phyloP scores from a whole-genome alignment of 2,888 invertebrate species.

The Caenorhabditis imperialis region DNA sequence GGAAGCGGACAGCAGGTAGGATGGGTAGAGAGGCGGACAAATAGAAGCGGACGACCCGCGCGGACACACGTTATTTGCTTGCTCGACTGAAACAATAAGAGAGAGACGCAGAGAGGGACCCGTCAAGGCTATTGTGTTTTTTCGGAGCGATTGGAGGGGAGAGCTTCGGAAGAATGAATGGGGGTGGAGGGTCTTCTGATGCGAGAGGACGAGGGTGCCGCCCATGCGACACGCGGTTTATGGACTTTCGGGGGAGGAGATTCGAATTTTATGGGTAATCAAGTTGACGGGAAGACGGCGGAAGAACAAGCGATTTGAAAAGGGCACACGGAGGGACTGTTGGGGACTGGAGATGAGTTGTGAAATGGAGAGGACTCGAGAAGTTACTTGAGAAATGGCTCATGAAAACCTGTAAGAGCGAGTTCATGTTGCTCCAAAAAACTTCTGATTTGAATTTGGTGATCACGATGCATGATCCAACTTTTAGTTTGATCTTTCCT shows the following conservation, averaged over 20 bases:
- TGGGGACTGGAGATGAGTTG: background rate
- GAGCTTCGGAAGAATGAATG: background rate
- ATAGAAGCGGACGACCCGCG: conserved; percentile 21
- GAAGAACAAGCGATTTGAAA: conserved; percentile 4
- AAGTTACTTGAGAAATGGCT: too few species aligned
- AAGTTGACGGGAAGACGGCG: conserved; percentile 12
- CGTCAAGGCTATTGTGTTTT: conserved; percentile 42
- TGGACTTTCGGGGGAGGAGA: conserved; percentile 44
- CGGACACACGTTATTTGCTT: conserved; percentile 34
- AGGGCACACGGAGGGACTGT: conserved; percentile 16
- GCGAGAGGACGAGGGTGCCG: too few species aligned
- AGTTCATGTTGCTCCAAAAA: too few species aligned
- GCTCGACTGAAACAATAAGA: conserved; percentile 52
- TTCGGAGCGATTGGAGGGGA: conserved; percentile 1
- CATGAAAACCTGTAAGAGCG: too few species aligned
- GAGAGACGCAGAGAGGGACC: conserved; percentile 1
- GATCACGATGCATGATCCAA: too few species aligned
- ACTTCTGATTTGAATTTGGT: too few species aligned
- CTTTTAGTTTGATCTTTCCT: too few species aligned
- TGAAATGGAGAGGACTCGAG: conserved; percentile 8
- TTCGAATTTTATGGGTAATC: conserved; percentile 49
- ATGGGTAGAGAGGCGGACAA: conserved; percentile 23
- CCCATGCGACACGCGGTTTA: conserved; percentile 10
- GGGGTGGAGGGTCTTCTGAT: background rate
- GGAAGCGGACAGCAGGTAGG: background rate